Base-by-base conservation (phyloP, 2,113 vertebrate species). In the Toxotes chatareus region DNA sequence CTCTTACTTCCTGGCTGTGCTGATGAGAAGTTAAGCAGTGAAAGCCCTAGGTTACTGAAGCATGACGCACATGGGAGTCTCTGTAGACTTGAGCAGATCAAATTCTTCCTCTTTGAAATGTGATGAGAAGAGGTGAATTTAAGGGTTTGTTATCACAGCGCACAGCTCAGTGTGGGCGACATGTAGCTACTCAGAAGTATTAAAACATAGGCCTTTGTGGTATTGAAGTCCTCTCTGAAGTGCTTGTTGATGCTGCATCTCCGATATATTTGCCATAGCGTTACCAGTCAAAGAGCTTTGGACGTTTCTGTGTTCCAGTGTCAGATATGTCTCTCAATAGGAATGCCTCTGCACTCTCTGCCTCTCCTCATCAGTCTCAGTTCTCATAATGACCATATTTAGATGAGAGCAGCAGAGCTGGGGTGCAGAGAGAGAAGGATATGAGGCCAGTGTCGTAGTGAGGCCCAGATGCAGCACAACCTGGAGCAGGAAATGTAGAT, bases 321-420 rank as follows among this genome's bases (percentile, higher is more conserved):
- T 71, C 44, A 60, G 59, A 55, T 44, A n/a, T 75, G 36, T 27
- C 40, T 34, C 14, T 49, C 55, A 65, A 59, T 14, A 36, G 36
- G 40, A 59, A 46, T 34, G 63, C 9, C 40, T n/a, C 46, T 8
- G 46, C 44, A 27, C n/a, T n/a, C n/a, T n/a, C n/a, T n/a, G n/a
- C n/a, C n/a, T n/a, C n/a, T n/a, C n/a, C n/a, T n/a, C 86, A 89
- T 79, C 61, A 60, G 73, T 70, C 87, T 82, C 76, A 60, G 55
- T 62, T 88, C 80, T 66, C 83, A 70, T 77, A 82, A 87, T 93
- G 89, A 87, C 92, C 92, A 88, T 90, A 92, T 94, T 94, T 92
- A 92, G 90, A 91, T 65, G 70, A 68, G 51, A 68, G 76, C 84
- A 47, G 77, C 73, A 34, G 47, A 73, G 68, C 40, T 31, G 60